Percentiles rank a stretch among this genome's conserved stretches.
phyloP scores from a whole-genome alignment of 2,888 invertebrate genomes.

The Microplitis deprimator region DNA sequence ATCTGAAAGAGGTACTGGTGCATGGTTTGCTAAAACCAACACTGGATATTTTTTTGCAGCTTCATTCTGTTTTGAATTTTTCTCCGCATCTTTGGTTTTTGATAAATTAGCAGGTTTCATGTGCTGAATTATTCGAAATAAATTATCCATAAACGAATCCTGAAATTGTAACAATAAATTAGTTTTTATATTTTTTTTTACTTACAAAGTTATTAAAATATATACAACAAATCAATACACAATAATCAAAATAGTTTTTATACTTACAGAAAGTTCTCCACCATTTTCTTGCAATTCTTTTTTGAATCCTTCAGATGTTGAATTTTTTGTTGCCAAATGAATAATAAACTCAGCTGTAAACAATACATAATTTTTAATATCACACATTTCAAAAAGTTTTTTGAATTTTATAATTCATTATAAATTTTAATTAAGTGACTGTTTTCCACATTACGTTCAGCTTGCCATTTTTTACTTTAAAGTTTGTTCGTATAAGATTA shows the following conservation, averaged over 20 bases:
- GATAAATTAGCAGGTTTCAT: constrained; percentile 81
- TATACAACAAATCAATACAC: background rate
- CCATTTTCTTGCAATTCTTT: constrained; percentile 91
- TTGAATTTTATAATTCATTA: background rate
- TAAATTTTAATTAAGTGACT: too few relatives aligned
- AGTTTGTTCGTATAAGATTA: too few relatives aligned
- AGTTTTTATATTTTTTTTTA: background rate
- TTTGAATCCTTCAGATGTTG: constrained; percentile 89
- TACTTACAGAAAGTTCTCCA: constrained; percentile 88
- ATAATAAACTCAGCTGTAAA: constrained; percentile 96
- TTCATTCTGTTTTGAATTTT: constrained; percentile 71
- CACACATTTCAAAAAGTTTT: constrained; percentile 1
- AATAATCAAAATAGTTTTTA: constrained; percentile 54
- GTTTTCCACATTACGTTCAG: rapidly evolving
- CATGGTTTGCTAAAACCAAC: constrained; percentile 84
- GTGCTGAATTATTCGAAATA: constrained; percentile 94
- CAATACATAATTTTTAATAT: constrained; percentile 46
- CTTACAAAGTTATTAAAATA: constrained; percentile 8
- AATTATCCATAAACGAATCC: constrained; percentile 94
- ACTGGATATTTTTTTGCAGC: constrained; percentile 84
- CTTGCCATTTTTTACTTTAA: too few relatives aligned
- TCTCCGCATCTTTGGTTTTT: constrained; percentile 54
- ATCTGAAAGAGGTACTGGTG: constrained; percentile 67
- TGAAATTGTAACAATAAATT: too few relatives aligned
- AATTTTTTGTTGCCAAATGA: constrained; percentile 90